Base-by-base conservation (phyloP, 1,140 invertebrate species). In the Ectropis grisescens region DNA sequence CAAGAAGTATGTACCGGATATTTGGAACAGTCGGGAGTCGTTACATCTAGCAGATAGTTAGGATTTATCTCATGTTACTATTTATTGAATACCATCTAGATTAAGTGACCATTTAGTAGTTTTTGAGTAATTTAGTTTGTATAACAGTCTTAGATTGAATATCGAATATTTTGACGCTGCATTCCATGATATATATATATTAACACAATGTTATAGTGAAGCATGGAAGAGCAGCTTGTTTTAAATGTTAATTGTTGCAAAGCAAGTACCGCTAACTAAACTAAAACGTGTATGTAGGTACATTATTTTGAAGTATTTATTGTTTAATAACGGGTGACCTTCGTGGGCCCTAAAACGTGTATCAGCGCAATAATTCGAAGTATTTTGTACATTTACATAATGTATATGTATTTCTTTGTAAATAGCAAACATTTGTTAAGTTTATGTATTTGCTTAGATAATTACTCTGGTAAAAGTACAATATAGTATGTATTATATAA, bases 341-440 rank as follows among this genome's bases (percentile, higher is more conserved):
- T 12, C 6, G 31, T 11, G 19, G 37, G 13, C 22, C 24, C 31
- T 13, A 26, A 47, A n/a, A 62, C 46, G 58, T 67, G 65, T 69
- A 65, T 60, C 46, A 39, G 28, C 47, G 62, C 65, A 72, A 67
- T 62, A 65, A 62, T 48, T n/a, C 36, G 45, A 33, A 50, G 51
- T 68, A 62, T 61, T 58, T 46, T 50, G 53, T 66, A 67, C 39
- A 49, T 46, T 56, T 28, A 14, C n/a, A 34, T 40, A 26, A 6
- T 10, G 2, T 6, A 2, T 26, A 26, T 45, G 53, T 64, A 47
- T 74, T 74, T 41, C 48, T 70, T 74, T 68, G 64, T 68, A 72
- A 58, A 72, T 72, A 68, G 49, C 33, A 37, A 37, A 52, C 35
- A 37, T 43, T 28, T 19, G 26, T 39, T 41, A 32, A 38, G 2